phyloP scores from a whole-genome alignment of 2,113 vertebrate species.

The Microtus ochrogaster region DNA sequence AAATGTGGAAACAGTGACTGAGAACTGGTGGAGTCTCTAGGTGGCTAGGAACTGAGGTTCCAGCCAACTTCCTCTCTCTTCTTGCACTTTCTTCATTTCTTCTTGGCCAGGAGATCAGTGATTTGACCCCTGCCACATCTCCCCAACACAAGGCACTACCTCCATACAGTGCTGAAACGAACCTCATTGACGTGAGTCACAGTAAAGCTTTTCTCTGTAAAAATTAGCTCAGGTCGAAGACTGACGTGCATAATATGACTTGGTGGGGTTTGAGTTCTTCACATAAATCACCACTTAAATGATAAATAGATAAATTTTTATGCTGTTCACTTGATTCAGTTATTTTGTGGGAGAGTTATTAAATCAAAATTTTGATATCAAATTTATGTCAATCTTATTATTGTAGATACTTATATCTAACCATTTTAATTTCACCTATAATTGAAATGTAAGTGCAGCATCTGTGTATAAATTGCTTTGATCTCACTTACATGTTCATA shows the following conservation, averaged over 20 bases:
- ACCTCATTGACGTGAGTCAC: not conserved
- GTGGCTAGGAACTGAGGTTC: not conserved
- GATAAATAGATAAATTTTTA: not conserved
- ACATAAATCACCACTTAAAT: not conserved
- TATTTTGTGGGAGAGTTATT: not conserved
- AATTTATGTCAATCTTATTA: not conserved
- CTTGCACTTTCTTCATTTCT: not conserved
- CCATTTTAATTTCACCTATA: constrained; percentile 18
- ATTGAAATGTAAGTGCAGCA: constrained; percentile 5
- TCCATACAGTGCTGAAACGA: not conserved
- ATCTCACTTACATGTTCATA: not conserved
- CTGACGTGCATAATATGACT: not conserved
- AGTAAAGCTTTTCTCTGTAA: not conserved
- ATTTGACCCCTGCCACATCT: not conserved
- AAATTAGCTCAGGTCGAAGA: not conserved
- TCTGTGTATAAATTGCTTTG: not conserved
- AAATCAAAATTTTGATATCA: constrained; percentile 30
- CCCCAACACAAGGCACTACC: not conserved
- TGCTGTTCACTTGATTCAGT: not conserved
- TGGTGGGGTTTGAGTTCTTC: not conserved
- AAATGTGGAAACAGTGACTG: not conserved
- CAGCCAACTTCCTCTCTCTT: not conserved
- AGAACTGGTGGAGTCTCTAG: not conserved
- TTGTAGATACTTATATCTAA: not conserved
- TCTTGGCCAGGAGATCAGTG: not conserved